phyloP scores from a whole-genome alignment of 37 sponge, comb jelly and placozoan species.

The Trichoplax adhaerens region DNA sequence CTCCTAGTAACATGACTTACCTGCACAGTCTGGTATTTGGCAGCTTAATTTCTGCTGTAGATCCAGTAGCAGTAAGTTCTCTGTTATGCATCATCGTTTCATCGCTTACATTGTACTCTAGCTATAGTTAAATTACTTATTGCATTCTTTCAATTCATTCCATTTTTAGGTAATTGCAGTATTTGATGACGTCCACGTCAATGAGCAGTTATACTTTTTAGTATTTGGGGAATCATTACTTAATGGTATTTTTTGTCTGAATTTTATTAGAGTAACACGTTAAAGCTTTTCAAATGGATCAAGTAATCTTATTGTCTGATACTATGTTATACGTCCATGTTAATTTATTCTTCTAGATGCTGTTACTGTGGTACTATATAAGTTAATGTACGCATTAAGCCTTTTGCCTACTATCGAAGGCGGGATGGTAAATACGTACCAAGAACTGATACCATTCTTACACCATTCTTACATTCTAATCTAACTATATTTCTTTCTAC shows the following conservation, averaged over 20 bases:
- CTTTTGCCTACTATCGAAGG: neutral
- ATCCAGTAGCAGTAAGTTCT: conserved; percentile 80
- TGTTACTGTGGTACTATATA: conserved; percentile 72
- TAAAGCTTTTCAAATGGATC: no score
- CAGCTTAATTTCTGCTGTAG: conserved; percentile 77
- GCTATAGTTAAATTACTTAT: no score
- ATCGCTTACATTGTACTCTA: no score
- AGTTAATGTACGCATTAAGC: conserved; percentile 49
- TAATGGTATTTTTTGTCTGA: conserved; percentile 45
- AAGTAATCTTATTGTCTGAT: no score
- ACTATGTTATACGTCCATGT: no score
- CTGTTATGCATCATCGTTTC: no score
- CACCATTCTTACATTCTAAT: no score
- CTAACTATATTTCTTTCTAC: neutral
- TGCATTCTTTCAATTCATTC: no score
- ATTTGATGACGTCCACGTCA: conserved; percentile 63
- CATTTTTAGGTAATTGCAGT: conserved; percentile 20
- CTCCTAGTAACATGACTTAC: no score
- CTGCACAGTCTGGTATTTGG: conserved; percentile 41
- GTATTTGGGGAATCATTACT: conserved; percentile 92
- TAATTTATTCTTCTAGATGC: conserved; percentile 37
- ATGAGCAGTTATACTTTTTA: conserved; percentile 66
- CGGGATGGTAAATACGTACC: no score
- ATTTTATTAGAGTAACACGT: no score
- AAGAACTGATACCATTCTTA: no score